Evolutionary conservation across 2,797 vertebrate species (phyloP), one percentile per base, ranked within the genome.

Genomic region (Coreius guichenoti): DNA sequence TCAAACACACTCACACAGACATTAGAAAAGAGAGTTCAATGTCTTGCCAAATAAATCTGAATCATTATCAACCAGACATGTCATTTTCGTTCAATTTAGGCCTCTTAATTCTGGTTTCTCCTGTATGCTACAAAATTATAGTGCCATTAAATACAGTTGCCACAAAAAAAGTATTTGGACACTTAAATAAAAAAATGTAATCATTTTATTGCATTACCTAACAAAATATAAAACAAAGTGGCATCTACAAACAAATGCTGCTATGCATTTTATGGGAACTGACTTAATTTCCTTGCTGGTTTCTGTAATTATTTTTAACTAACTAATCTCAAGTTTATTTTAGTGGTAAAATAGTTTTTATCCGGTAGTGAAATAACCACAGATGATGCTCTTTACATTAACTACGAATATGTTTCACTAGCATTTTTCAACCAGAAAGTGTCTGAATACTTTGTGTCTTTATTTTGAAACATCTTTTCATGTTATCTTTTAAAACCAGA

Each of bases 1-100:
- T 69, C 54, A 85, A 47, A 81, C 51, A 70, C 72, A 72, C 63
- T 31, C 36, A 75, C 49, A 39, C 29, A 69, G 33, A 73, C 65
- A 65, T 17, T 23, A 21, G n/a, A 33, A 51, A 79, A 68, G 17
- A 72, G 14, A 73, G 68, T 87, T 82, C 81, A 80, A 80, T 75
- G 82, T 78, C 47, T 76, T 56, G 39, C 12, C 73, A 78, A 49
- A 78, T 26, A 67, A 29, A 49, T 36, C 29, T 31, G 12, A 68
- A 83, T 36, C 23, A 63, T 39, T 26, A 26, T 14, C 21, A 54
- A 19, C 23, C 43, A 72, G 80, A 21, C 33, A 77, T 39, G n/a
- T 33, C 63, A 56, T 1, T 21, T 29, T 69, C 29, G 0, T 65
- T 80, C 4, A 33, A 1, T 67, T 33, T 39, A 19, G 5, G 4